These are phyloP conservation scores for Sphaerophoria rueppellii DNA, from an alignment of 2,888 invertebrate genomes.

Conservation along the genomic window DNA sequence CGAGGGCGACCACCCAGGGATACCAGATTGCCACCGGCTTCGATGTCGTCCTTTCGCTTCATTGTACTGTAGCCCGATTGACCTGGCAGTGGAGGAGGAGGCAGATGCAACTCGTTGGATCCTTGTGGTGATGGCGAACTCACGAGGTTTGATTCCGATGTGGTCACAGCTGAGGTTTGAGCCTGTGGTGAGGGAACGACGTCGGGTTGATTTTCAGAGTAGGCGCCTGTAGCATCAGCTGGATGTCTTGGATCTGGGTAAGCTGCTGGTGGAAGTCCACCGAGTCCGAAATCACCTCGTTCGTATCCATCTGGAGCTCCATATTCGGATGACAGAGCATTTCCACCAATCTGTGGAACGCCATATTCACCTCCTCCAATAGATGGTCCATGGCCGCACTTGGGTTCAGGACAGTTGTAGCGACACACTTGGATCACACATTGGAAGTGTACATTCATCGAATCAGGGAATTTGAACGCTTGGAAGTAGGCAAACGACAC, in stretches of 20 bases:
- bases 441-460: slow-evolving; percentile 98
- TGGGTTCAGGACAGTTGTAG: slow-evolving; percentile 96
- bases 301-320: slow-evolving; percentile 84
- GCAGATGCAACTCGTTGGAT: slow-evolving; percentile 89
- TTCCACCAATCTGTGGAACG: slow-evolving; percentile 84
- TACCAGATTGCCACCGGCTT: slow-evolving; percentile 85
- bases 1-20: slow-evolving; percentile 93
- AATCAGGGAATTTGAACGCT: slow-evolving; percentile 98
- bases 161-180: slow-evolving; percentile 87
- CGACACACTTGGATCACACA: slow-evolving; percentile 97
- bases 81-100: slow-evolving; percentile 93
- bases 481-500: slow-evolving; percentile 98
- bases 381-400: slow-evolving; percentile 87
- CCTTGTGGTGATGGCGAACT: slow-evolving; percentile 83
- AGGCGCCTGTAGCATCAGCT: slow-evolving; percentile 91
- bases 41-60: slow-evolving; percentile 88
- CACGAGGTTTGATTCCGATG: slow-evolving; percentile 84
- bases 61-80: slow-evolving; percentile 92
- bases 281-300: slow-evolving; percentile 88
- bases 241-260: slow-evolving; percentile 95
- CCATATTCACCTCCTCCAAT: slow-evolving; percentile 87
- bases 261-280: slow-evolving; percentile 90
- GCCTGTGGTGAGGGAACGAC: slow-evolving; percentile 92
- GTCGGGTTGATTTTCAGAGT: slow-evolving; percentile 91
- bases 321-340: slow-evolving; percentile 86